Evolutionary conservation across 2,888 invertebrate species (phyloP), one percentile per base, ranked within the genome.

Genomic region (Cantharis nigra): DNA sequence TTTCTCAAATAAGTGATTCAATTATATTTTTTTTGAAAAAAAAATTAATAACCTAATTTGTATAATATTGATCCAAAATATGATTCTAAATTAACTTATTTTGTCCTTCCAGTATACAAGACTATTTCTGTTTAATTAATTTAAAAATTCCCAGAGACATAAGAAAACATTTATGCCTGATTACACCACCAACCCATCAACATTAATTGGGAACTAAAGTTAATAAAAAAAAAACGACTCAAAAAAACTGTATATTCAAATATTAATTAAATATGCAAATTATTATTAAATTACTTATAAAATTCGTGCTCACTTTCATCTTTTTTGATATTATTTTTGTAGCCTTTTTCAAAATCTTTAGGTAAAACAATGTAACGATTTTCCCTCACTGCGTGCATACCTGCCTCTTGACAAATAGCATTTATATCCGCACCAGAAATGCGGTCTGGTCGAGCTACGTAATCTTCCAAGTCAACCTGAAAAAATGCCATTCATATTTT

Each of bases 381-480:
- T 89, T 99, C 99, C 76, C 99, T 91, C 0, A 99, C 99, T 3
- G 99, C 99, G 87, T 99, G 99, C 99, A 99, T 99, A 82, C 99
- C 99, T 78, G 99, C 99, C 92, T 99, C 99, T 89, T 99, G 99
- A 87, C 99, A 99, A 86, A 99, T 99, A 72, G 99, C 98, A 89
- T 99, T 99, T 85, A 99, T 99, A 86, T 99, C 99, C 20, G 99
- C 99, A 23, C 99, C 99, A 70, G 98, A 98, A 84, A 99, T 98
- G 89, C 97, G 96, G 88, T 99, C 99, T 2, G 99, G 99, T 16
- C 99, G 92, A 11, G 99, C 98, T 1, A 99, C 98, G 89, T 97
- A 99, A 90, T 99, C 99, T 87, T 99, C 99, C 72, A 99, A 90
- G 89, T 99, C 99, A 1, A 99, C 99, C 88, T 88, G 78, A 74